A percentile compares a stretch with the other conserved stretches of the same genome.
Evolutionary conservation across 1,140 invertebrate genomes (phyloP).

Genomic region (Vanessa tameamea): DNA sequence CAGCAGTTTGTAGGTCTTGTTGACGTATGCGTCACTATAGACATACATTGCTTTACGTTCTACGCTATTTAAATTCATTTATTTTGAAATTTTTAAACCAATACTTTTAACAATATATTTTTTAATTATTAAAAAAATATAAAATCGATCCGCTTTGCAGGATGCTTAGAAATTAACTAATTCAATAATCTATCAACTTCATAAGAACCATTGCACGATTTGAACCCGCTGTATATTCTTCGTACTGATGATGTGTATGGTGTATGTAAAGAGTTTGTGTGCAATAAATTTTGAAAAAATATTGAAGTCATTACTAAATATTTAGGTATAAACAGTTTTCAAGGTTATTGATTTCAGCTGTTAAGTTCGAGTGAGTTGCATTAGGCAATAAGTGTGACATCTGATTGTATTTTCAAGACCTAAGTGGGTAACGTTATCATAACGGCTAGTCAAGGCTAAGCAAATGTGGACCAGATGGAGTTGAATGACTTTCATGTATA

Average conservation of each 20-base stretch:
- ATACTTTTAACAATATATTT: not conserved
- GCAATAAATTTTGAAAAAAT: too few species aligned
- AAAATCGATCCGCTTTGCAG: too few species aligned
- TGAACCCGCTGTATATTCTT: too few species aligned
- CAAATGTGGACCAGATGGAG: constrained; percentile 30
- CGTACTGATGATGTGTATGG: too few species aligned
- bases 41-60: not conserved
- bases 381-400: constrained; percentile 35
- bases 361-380: constrained; percentile 5
- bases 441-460: constrained; percentile 35
- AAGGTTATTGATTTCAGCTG: constrained; percentile 1
- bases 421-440: constrained; percentile 37
- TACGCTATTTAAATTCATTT: not conserved
- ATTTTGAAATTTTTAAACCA: not conserved
- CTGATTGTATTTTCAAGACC: constrained; percentile 23
- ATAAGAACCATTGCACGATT: too few species aligned
- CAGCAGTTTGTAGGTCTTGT: constrained; percentile 29
- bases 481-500: constrained; percentile 2
- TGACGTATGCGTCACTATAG: constrained; percentile 18
- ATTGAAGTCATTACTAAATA: not conserved
- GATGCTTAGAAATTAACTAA: too few species aligned
- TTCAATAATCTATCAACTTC: too few species aligned
- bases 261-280: too few species aligned
- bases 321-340: not conserved
- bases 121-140: not conserved